Base-by-base conservation (phyloP, 2,888 invertebrate genomes). In the Syritta pipiens region DNA sequence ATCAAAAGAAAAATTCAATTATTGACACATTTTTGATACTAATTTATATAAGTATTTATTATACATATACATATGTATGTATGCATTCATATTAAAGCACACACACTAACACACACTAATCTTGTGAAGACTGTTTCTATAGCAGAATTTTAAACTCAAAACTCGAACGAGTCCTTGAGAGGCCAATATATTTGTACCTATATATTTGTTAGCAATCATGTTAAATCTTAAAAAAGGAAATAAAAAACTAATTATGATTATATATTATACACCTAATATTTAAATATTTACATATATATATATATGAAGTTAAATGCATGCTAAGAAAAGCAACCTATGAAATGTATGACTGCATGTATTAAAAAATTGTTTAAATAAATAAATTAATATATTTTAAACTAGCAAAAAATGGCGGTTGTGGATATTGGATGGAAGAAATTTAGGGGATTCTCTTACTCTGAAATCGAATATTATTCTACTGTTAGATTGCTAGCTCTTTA, bases 151-250 rank as follows among this genome's bases (percentile, higher is more conserved):
- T 40, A n/a, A n/a, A 57, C 48, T 30, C 44, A 4, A 32, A 40
- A 46, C 22, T 40, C 48, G 17, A 19, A 5, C n/a, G 57, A 57
- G 48, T 32, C 53, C 65, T 44, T 12, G 22, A 42, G 40, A 48
- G 53, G 72, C 53, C 72, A 71, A 65, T 7, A n/a, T n/a, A 65
- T 67, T 72, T 77, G 77, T 77, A 77, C 77, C 72, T 77, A 51
- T 51, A 35, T n/a, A 46, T 51, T 68, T 68, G 40, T 59, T 68
- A 68, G 24, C 20, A 17, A 57, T 17, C 20, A 30, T 69, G 42
- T 69, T 69, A 69, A 59, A 37, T 20, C 14, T 44, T 30, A 24
- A 67, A 42, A 14, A 42, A 20, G 10, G 22, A 20, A 44, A 17
- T 12, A 10, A 22, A 32, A 22, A 7, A 51, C 2, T 3, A 22